Conservation (phyloP, 2,113 vertebrate species). For the Piaya cayana region DNA sequence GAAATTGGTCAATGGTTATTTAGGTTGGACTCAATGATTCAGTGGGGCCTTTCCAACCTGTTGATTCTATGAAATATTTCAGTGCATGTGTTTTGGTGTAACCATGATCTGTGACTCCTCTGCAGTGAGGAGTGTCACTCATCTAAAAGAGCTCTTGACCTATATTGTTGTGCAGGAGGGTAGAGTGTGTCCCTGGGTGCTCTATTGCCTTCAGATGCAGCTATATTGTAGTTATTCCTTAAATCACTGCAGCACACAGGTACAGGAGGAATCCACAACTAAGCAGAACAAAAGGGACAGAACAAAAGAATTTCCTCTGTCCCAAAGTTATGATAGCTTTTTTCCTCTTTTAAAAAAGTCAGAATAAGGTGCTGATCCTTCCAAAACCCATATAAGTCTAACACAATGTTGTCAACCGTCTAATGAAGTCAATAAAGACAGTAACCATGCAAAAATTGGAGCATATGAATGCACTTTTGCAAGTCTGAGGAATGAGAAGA, state of each 20-base stretch:
- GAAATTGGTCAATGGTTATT: neutral
- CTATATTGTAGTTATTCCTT: neutral
- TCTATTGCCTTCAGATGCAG: neutral
- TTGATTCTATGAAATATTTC: no score
- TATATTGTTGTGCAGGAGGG: neutral
- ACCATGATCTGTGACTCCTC: neutral
- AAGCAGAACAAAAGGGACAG: neutral
- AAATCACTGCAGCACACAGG: neutral
- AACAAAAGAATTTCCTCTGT: neutral
- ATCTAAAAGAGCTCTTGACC: neutral
- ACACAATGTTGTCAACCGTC: neutral
- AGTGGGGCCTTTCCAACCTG: no score
- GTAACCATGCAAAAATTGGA: neutral
- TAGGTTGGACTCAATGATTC: no score
- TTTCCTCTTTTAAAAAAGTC: neutral
- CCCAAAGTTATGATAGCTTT: neutral
- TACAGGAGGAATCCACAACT: neutral
- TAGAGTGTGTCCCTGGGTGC: neutral
- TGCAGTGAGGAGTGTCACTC: neutral
- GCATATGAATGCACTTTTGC: slow-evolving; percentile 12
- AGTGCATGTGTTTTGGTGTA: neutral
- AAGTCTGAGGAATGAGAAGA: slow-evolving; percentile 14
- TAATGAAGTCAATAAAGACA: neutral
- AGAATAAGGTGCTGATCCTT: neutral
- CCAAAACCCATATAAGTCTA: neutral